phyloP scores from a whole-genome alignment of 2,113 vertebrate species.

The Odontesthes bonariensis region DNA sequence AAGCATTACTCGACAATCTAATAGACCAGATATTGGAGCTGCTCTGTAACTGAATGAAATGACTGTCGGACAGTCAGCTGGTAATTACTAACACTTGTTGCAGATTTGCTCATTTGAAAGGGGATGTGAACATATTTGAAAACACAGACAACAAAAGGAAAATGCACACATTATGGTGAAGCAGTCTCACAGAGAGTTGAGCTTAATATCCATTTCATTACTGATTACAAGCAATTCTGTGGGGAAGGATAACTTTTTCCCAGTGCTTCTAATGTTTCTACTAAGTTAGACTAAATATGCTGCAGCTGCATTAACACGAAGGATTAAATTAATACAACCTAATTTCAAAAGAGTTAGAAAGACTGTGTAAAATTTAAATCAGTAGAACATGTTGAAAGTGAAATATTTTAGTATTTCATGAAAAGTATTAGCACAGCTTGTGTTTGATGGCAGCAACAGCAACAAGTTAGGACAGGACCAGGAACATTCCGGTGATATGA shows the following conservation, averaged over 20 bases:
- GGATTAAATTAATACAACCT: neutral
- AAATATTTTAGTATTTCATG: too few relatives aligned
- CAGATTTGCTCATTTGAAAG: conserved; percentile 64
- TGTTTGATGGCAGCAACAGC: too few relatives aligned
- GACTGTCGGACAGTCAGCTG: conserved; percentile 56
- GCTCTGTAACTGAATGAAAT: conserved; percentile 65
- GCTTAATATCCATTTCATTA: conserved; percentile 34
- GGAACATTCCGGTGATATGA: too few relatives aligned
- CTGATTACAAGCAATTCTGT: conserved; percentile 4
- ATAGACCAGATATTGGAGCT: conserved; percentile 72
- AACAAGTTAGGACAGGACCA: too few relatives aligned
- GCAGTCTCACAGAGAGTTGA: neutral
- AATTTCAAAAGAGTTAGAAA: too few relatives aligned
- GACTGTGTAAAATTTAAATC: too few relatives aligned
- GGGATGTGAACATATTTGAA: conserved; percentile 42
- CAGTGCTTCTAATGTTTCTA: neutral
- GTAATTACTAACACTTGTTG: conserved; percentile 72
- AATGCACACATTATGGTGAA: neutral
- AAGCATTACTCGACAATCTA: conserved; percentile 82
- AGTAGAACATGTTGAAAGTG: too few relatives aligned
- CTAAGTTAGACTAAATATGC: conserved; percentile 12
- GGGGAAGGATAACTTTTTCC: conserved; percentile 9
- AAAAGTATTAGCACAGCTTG: too few relatives aligned
- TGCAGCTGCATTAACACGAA: conserved; percentile 1
- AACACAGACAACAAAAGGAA: conserved; percentile 16